These are phyloP conservation scores for Diploscapter pachys DNA, from an alignment of 1,140 invertebrate species.

Conservation along the genomic window DNA sequence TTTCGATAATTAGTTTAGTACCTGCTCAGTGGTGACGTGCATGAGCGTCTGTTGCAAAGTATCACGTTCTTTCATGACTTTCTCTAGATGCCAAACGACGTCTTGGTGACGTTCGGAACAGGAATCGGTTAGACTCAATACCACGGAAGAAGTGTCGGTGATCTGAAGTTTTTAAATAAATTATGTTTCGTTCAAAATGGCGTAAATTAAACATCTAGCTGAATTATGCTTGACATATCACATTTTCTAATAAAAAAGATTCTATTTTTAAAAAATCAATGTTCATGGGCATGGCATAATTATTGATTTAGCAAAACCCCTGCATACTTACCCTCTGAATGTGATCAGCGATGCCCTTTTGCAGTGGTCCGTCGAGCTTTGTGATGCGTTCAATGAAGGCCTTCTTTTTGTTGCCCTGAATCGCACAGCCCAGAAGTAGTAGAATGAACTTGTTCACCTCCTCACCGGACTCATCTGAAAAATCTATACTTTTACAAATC, in stretches of 20 bases:
- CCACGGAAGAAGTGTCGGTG: slow-evolving; percentile 10
- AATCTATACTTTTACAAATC: not conserved
- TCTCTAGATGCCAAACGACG: slow-evolving; percentile 7
- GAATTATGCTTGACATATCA: too few species aligned
- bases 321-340: slow-evolving; percentile 16
- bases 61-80: slow-evolving; percentile 10
- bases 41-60: not conserved
- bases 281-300: too few species aligned
- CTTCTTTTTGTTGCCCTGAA: slow-evolving; percentile 89
- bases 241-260: not conserved
- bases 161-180: not conserved
- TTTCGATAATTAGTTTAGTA: not conserved
- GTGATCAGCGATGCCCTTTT: slow-evolving; percentile 10
- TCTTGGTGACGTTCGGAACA: slow-evolving; percentile 1
- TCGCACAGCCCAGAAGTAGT: slow-evolving; percentile 85
- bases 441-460: slow-evolving; percentile 80
- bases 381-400: slow-evolving; percentile 25
- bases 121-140: not conserved
- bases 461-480: slow-evolving; percentile 68
- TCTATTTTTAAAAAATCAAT: not conserved
- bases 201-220: too few species aligned
- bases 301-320: too few species aligned
- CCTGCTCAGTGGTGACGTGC: slow-evolving; percentile 7
- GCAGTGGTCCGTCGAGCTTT: slow-evolving; percentile 3
- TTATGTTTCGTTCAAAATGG: too few species aligned